Conservation (phyloP, 2,888 invertebrate genomes). For the Phania funesta region DNA sequence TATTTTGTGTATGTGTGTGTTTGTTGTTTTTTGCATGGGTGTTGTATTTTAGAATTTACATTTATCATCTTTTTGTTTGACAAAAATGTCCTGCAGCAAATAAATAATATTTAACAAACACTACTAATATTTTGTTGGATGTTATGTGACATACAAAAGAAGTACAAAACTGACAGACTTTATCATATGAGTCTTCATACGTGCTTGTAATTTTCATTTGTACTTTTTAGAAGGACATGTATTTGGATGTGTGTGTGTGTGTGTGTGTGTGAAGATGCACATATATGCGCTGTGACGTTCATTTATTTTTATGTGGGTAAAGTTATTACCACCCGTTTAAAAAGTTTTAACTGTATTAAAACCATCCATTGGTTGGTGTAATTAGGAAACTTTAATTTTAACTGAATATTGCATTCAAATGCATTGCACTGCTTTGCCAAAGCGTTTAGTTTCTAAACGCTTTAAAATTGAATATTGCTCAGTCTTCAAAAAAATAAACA, state of each 20-base stretch:
- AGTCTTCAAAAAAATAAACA: too few species aligned
- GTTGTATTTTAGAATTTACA: slow-evolving; percentile 34
- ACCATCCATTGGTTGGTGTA: too few species aligned
- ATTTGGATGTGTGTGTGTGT: background rate
- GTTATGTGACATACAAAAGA: slow-evolving; percentile 56
- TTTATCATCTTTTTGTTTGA: slow-evolving; percentile 44
- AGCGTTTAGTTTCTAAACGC: too few species aligned
- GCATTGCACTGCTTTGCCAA: too few species aligned
- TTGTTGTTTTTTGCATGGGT: background rate
- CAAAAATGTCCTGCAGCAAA: slow-evolving; percentile 52
- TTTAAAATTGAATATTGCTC: too few species aligned
- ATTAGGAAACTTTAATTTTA: too few species aligned
- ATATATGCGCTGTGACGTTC: background rate
- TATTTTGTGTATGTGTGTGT: slow-evolving; percentile 14
- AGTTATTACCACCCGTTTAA: background rate
- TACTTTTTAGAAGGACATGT: background rate
- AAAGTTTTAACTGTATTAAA: too few species aligned
- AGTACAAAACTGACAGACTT: slow-evolving; percentile 34
- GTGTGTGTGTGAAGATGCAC: background rate
- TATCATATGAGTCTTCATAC: slow-evolving; percentile 23
- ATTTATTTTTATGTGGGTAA: background rate
- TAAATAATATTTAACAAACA: slow-evolving; percentile 47
- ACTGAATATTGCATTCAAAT: too few species aligned
- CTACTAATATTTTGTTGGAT: slow-evolving; percentile 15
- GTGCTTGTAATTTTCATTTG: slow-evolving; percentile 41